These are phyloP conservation scores for Phrynocephalus forsythii DNA, from an alignment of 2,797 vertebrate genomes.

Conservation along the genomic window DNA sequence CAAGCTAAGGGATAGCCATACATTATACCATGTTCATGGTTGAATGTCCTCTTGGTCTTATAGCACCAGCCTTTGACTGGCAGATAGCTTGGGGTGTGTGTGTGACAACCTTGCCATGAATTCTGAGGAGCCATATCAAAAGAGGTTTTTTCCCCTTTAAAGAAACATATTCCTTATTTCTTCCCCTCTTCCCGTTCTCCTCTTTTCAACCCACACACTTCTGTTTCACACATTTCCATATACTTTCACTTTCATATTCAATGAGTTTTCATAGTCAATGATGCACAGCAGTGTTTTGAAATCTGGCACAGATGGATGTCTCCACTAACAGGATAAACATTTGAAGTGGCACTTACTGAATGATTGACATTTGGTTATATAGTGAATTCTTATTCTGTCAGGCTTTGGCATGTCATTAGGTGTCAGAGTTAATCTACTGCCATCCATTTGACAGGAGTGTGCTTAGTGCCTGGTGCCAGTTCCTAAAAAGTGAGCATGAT, in stretches of 20 bases:
- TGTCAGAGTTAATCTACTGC: constrained; percentile 76
- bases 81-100: background rate
- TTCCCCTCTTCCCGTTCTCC: background rate
- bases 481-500: constrained; percentile 68
- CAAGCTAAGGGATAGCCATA: background rate
- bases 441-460: constrained; percentile 71
- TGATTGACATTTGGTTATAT: constrained; percentile 70
- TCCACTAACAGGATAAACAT: constrained; percentile 70
- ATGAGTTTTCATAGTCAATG: constrained; percentile 33
- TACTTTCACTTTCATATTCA: constrained; percentile 58
- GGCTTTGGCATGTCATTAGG: constrained; percentile 71
- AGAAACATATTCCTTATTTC: background rate
- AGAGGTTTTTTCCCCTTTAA: too few species aligned
- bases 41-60: background rate
- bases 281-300: constrained; percentile 55
- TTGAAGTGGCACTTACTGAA: constrained; percentile 70
- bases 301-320: constrained; percentile 61
- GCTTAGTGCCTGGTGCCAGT: constrained; percentile 65
- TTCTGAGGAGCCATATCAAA: rapidly evolving
- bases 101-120: background rate
- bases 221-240: background rate
- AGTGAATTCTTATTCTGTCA: constrained; percentile 73
- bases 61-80: background rate
- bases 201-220: constrained; percentile 1
- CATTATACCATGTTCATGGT: background rate